Conservation (phyloP, 2,113 vertebrate genomes). For the Psammodynastes pulverulentus region DNA sequence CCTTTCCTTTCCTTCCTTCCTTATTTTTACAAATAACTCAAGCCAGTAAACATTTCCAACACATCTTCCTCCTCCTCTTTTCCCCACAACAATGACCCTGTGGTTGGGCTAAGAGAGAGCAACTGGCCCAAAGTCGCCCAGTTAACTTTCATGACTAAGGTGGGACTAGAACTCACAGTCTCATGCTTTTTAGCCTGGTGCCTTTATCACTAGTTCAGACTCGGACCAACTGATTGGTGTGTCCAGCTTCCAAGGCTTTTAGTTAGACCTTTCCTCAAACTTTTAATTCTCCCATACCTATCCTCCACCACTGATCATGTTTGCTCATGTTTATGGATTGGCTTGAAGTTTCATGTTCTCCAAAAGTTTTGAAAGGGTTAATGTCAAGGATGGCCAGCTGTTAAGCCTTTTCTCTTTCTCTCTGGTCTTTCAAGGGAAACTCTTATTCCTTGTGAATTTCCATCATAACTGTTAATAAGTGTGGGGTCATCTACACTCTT, state of each 20-base stretch:
- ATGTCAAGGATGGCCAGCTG: not conserved
- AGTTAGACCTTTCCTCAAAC: not conserved
- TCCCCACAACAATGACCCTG: not conserved
- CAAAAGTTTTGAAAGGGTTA: not conserved
- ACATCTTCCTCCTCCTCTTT: not conserved
- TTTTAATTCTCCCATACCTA: not conserved
- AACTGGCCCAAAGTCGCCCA: not conserved
- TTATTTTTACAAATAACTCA: not conserved
- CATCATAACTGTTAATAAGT: not conserved
- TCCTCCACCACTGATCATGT: not conserved
- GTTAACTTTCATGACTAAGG: not conserved
- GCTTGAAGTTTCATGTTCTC: not conserved
- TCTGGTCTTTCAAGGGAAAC: not conserved
- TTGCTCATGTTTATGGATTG: not conserved
- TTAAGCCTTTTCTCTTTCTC: not conserved
- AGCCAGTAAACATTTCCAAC: not conserved
- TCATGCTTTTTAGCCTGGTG: not conserved
- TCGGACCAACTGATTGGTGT: not conserved
- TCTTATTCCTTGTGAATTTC: not conserved
- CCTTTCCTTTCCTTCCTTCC: not conserved
- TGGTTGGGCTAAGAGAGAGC: not conserved
- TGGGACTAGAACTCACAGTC: not conserved
- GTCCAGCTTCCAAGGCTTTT: not conserved
- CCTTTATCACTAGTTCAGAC: not conserved
- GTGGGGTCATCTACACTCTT: not conserved